These are phyloP conservation scores for Gorilla gorilla DNA, from an alignment of 2,113 vertebrate genomes.

Conservation along the genomic window DNA sequence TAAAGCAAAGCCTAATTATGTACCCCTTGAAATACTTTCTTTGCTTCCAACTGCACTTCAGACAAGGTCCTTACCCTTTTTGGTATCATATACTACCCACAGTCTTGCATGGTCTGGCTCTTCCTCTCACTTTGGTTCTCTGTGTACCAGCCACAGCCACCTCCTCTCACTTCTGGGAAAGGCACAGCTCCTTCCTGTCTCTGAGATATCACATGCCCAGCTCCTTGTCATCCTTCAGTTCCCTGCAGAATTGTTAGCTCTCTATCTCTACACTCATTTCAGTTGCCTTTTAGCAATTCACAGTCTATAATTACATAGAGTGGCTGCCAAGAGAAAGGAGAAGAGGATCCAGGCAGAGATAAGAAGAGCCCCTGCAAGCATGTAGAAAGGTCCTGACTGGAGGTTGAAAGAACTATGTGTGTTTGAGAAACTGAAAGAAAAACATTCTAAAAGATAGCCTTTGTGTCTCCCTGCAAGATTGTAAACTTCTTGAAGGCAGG, in stretches of 20 bases:
- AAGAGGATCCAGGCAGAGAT: neutral
- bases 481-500: neutral
- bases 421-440: neutral
- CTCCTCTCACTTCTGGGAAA: neutral
- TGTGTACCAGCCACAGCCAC: accelerated
- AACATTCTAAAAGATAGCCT: neutral
- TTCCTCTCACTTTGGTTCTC: neutral
- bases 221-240: neutral
- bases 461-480: neutral
- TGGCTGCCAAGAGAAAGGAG: neutral
- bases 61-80: neutral
- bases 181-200: neutral
- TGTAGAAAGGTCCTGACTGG: neutral
- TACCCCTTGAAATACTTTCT: neutral
- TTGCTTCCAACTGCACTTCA: neutral
- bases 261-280: neutral
- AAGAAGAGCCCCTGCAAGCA: neutral
- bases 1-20: neutral
- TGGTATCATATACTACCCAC: accelerated
- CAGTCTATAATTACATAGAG: neutral
- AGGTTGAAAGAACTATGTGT: neutral
- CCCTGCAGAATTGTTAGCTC: neutral
- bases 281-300: neutral
- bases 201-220: neutral
- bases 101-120: neutral